Conservation (phyloP, 2,113 vertebrate genomes). For the Indri indri region DNA sequence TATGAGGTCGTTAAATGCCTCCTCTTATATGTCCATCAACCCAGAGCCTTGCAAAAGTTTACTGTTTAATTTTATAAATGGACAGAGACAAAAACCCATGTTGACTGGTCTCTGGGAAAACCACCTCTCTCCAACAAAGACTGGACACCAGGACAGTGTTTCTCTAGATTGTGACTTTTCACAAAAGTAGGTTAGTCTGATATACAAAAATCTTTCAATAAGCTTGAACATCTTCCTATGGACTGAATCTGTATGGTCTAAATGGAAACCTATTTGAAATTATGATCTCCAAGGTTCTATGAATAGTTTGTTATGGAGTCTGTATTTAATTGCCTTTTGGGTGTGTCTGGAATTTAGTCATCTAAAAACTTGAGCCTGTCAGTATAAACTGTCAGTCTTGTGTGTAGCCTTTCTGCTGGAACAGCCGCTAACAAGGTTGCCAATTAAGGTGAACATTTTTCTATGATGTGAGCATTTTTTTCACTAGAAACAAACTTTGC, state of each 20-base stretch:
- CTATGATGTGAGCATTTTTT: background rate
- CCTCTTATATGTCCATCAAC: background rate
- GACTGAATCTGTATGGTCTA: background rate
- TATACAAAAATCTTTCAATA: background rate
- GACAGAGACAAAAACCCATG: background rate
- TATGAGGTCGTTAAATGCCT: background rate
- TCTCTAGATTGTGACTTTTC: background rate
- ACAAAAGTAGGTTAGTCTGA: background rate
- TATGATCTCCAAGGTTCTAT: background rate
- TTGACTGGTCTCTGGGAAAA: background rate
- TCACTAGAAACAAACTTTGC: background rate
- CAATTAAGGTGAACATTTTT: background rate
- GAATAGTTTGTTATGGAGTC: background rate
- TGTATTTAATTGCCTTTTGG: background rate
- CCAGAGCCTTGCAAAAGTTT: background rate
- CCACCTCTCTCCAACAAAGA: rapidly evolving
- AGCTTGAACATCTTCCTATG: background rate
- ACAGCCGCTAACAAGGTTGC: background rate
- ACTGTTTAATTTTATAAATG: background rate
- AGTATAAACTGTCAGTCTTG: background rate
- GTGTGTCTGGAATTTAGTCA: background rate
- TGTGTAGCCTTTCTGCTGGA: background rate
- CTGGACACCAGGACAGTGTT: rapidly evolving
- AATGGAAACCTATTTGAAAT: background rate
- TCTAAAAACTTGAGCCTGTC: background rate